These are phyloP conservation scores for Ligdia adustata DNA, from an alignment of 2,888 invertebrate genomes.

Conservation along the genomic window DNA sequence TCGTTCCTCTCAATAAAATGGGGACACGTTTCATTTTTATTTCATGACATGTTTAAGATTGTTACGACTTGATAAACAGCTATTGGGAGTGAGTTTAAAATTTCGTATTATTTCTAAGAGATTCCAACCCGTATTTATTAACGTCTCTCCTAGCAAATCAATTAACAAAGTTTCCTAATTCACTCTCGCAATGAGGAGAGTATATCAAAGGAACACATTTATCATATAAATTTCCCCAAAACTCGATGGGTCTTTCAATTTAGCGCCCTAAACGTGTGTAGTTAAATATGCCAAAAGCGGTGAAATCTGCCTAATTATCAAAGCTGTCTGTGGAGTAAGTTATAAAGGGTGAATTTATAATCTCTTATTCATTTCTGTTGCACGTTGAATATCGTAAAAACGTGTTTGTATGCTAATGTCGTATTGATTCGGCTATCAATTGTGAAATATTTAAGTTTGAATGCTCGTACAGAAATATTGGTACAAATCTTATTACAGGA, in stretches of 20 bases:
- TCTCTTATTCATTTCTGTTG: slow-evolving; percentile 46
- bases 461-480: slow-evolving; percentile 34
- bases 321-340: slow-evolving; percentile 51
- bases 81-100: background rate
- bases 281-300: slow-evolving; percentile 38
- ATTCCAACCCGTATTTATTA: slow-evolving; percentile 4
- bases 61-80: too few relatives aligned
- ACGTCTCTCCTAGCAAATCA: slow-evolving; percentile 10
- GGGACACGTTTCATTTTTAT: background rate
- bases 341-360: slow-evolving; percentile 57
- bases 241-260: slow-evolving; percentile 27
- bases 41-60: background rate
- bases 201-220: slow-evolving; percentile 24
- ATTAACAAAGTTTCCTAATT: slow-evolving; percentile 24
- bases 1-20: slow-evolving; percentile 21
- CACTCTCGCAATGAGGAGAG: slow-evolving; percentile 17
- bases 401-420: slow-evolving; percentile 47
- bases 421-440: slow-evolving; percentile 45
- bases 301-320: slow-evolving; percentile 53
- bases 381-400: slow-evolving; percentile 43
- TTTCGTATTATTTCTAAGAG: background rate
- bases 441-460: slow-evolving; percentile 31
- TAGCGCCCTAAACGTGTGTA: slow-evolving; percentile 24
- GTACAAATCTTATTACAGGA: slow-evolving; percentile 77
- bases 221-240: slow-evolving; percentile 21